phyloP scores from a whole-genome alignment of 2,888 invertebrate species.

The Polyploca ridens region DNA sequence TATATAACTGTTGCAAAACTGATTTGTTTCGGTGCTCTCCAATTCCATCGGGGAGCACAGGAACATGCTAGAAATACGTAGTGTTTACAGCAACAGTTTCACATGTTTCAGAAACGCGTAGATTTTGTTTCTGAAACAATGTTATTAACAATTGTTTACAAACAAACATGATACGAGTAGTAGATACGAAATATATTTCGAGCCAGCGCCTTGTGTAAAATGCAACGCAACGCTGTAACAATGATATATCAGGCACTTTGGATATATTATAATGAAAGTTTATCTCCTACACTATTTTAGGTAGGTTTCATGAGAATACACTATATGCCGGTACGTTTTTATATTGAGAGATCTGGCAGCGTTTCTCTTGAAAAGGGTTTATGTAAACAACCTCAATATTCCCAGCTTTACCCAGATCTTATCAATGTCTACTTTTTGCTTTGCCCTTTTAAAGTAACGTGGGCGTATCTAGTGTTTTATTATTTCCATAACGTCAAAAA shows the following conservation, averaged over 20 bases:
- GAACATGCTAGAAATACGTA: too few relatives aligned
- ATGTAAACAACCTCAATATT: constrained; percentile 37
- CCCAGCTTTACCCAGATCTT: constrained; percentile 38
- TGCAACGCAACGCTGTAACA: not conserved
- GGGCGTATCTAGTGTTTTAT: constrained; percentile 18
- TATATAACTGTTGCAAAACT: too few relatives aligned
- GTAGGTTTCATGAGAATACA: not conserved
- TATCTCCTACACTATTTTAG: not conserved
- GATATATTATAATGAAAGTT: not conserved
- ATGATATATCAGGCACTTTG: not conserved
- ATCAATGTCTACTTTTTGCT: constrained; percentile 44
- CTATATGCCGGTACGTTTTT: not conserved
- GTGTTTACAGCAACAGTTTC: too few relatives aligned
- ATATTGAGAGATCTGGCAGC: constrained; percentile 32
- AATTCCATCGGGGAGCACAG: too few relatives aligned
- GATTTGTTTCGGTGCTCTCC: too few relatives aligned
- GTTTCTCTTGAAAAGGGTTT: constrained; percentile 47
- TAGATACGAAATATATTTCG: not conserved
- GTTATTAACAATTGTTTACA: too few relatives aligned
- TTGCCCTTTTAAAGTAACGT: constrained; percentile 24
- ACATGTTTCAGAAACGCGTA: too few relatives aligned
- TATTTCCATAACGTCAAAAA: constrained; percentile 1
- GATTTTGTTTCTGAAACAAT: too few relatives aligned
- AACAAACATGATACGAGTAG: too few relatives aligned
- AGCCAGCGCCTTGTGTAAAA: not conserved